Base-by-base conservation (phyloP, 2,888 invertebrate genomes). In the Acanthacorydalis orientalis region DNA sequence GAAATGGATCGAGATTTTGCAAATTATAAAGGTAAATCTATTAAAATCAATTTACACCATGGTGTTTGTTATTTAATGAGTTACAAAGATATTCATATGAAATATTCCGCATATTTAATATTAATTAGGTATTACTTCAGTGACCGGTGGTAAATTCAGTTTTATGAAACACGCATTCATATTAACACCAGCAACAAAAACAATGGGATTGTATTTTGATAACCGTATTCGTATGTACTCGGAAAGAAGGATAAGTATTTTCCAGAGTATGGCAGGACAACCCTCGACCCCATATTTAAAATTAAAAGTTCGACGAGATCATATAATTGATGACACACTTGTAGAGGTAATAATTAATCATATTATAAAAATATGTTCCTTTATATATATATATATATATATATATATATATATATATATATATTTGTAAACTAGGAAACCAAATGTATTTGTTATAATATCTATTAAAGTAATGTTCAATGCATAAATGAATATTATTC, bases 1-100 rank as follows among this genome's bases (percentile, higher is more conserved):
- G 90, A 91, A 71, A 91, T 93, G 85, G 90, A 92, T 64, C 80
- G 83, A 60, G 93, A 95, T 68, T 92, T 90, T 68, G 82, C 89
- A 44, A 83, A 86, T 63, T 93, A 84, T 65, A 87, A 87, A 66
- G 81, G 80, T 56, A 78, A 80, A 60, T 60, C 59, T 10, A 48
- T 48, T 35, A 49, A 50, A 47, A 11, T 23, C 38, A 38, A 39
- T 39, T 31, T 12, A 23, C 12, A 23, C 10, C 2, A 35, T 35
- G 2, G 2, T 23, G 3, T 23, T 23, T 6, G 23, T 23, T 23
- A 23, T 23, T 23, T 4, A 23, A 23, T 23, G 6, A 23, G 2
- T 4, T 23, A 23, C 6, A 23, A 23, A 23, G n/a, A 23, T 23
- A 23, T 23, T 23, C 6, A 23, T 6, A 4, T 23, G 23, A 23